These are phyloP conservation scores for Parnassius mnemosyne DNA, from an alignment of 2,888 invertebrate genomes.

Conservation along the genomic window DNA sequence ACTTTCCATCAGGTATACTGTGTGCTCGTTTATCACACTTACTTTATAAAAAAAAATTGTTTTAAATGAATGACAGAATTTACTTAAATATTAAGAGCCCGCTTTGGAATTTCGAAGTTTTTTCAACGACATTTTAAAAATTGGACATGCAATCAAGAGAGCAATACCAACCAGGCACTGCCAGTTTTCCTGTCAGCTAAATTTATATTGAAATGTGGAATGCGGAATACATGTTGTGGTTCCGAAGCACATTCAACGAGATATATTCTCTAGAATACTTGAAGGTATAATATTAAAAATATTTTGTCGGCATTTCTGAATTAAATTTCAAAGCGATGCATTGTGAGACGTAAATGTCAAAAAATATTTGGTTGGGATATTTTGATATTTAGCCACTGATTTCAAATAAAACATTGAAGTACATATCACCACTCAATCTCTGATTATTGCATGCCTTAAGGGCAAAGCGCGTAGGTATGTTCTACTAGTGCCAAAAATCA, in stretches of 20 bases:
- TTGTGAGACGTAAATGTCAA: no score
- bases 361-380: background rate
- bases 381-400: slow-evolving; percentile 2
- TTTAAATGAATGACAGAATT: no score
- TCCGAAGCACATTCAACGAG: slow-evolving; percentile 19
- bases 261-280: slow-evolving; percentile 21
- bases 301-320: slow-evolving; percentile 13
- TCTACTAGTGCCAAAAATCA: no score
- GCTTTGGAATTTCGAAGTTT: no score
- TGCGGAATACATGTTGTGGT: slow-evolving; percentile 21
- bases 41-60: no score
- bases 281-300: slow-evolving; percentile 22
- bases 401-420: background rate
- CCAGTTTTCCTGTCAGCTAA: slow-evolving; percentile 22
- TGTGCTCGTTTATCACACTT: no score
- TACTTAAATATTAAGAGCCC: no score
- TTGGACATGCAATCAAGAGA: slow-evolving; percentile 18
- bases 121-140: slow-evolving; percentile 5
- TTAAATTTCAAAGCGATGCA: background rate
- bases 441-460: no score
- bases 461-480: no score
- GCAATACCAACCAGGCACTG: slow-evolving; percentile 16
- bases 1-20: no score
- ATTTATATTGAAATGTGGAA: slow-evolving; percentile 25
- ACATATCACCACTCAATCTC: no score